Evolutionary conservation across 1,140 invertebrate species (phyloP), one percentile per base, ranked within the genome.

Genomic region (Sminthurinus signatus): DNA sequence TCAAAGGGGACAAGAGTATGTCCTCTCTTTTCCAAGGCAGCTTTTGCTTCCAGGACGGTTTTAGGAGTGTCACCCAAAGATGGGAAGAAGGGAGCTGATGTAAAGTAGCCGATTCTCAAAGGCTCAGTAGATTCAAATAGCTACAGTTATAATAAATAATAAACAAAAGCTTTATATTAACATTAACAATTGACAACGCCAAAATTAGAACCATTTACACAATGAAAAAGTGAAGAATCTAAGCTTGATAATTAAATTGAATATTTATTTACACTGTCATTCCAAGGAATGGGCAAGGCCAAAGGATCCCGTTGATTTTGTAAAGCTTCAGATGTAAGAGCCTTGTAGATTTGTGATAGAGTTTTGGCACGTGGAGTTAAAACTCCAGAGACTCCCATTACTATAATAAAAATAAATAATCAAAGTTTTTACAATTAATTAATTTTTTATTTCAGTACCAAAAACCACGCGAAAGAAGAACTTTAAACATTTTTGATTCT

Each of bases 241-340:
- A 17, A n/a, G 1, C 2, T 42, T 8, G 17, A 27, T 54, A n/a
- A 28, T 29, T 29, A 27, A 19, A 21, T 28, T 17, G 21, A 55
- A 27, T 44, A n/a, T 39, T 12, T n/a, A 64, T 50, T 58, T 59
- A 62, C 59, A 23, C 36, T 15, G 17, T 42, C 17, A 44, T 70
- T 64, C 71, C 71, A 73, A 23, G 65, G 66, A 51, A 73, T 48
- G 3, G 70, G 68, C 4, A 64, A 21, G 15, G 65, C 32, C 14
- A 62, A 29, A 44, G 68, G 70, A 64, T 73, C 72, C 48, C 57
- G 58, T 23, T 61, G 46, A 52, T 60, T 66, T 55, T 66, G 71
- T 39, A 51, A 23, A 32, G 32, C 48, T 25, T 72, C 51, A n/a
- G 70, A 12, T 0, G 60, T 52, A 2, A 73, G n/a, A 17, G 39